A percentile compares a stretch with the other conserved stretches of the same genome.
Evolutionary conservation across 2,797 vertebrate genomes (phyloP).

Genomic region (Tauraco hartlaubi): DNA sequence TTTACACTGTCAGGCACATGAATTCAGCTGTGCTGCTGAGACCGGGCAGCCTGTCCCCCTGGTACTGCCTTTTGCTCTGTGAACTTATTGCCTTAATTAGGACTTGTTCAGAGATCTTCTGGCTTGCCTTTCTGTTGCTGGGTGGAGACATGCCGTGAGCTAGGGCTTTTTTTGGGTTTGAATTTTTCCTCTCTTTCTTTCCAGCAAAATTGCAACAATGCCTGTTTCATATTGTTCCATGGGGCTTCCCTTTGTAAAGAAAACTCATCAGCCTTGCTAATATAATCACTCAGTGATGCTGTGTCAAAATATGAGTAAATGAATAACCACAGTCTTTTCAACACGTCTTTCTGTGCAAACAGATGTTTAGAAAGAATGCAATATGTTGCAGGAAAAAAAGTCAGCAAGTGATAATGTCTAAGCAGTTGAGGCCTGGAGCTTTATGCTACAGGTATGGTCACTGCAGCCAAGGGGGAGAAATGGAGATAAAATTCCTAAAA

Average conservation of each 20-base stretch:
- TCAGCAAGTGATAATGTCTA: background rate
- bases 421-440: background rate
- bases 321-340: slow-evolving; percentile 70
- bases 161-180: slow-evolving; percentile 29
- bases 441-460: background rate
- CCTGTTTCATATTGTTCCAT: slow-evolving; percentile 49
- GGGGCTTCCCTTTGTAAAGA: slow-evolving; percentile 65
- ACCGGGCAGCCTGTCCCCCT: background rate
- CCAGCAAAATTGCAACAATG: slow-evolving; percentile 45
- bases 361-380: slow-evolving; percentile 66
- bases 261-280: slow-evolving; percentile 65
- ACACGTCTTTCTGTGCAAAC: slow-evolving; percentile 58
- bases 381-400: background rate
- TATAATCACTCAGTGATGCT: slow-evolving; percentile 62
- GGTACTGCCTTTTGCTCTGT: background rate
- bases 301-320: slow-evolving; percentile 69
- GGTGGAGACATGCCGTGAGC: slow-evolving; percentile 44
- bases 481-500: background rate
- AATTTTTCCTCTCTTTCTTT: slow-evolving; percentile 50
- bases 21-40: background rate
- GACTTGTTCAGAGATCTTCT: slow-evolving; percentile 49
- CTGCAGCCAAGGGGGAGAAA: background rate
- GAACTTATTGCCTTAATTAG: slow-evolving; percentile 57
- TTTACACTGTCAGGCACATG: background rate
- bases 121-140: slow-evolving; percentile 50